Base-by-base conservation (phyloP, 2,113 vertebrate genomes). In the Microtus ochrogaster region DNA sequence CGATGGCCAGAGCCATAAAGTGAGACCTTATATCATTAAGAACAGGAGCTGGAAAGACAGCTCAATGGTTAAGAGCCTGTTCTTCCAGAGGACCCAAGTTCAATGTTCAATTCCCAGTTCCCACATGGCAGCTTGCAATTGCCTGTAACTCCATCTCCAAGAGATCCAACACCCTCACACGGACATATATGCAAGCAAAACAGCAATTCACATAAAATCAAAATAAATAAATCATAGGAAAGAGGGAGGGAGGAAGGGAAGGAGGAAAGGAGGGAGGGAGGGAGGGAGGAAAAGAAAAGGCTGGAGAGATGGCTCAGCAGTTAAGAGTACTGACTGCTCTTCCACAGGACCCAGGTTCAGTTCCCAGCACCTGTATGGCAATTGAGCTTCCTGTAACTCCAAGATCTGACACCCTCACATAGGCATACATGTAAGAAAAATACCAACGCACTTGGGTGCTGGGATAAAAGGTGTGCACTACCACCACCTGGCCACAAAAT, bases 231-330 rank as follows among this genome's bases (percentile, higher is more conserved):
- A 70, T 70, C 68, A 70, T 70, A 6, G 1, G 19, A n/a, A 7
- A 3, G 9, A 19, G 6, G 4, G 5, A 33, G 14, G 5, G 14
- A 36, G 36, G 14, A 2, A 36, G 68, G 33, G 6, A 58, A n/a
- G n/a, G n/a, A n/a, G n/a, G n/a, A n/a, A n/a, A 7, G 7, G 9
- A 19, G 6, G 4, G 5, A 33, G 14, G 5, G 14, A 36, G 36
- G 14, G 6, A 36, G 68, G 33, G 6, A 58, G 55, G 55, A 58
- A 21, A n/a, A n/a, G 16, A 7, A n/a, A 19, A 5, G 16, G 14
- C 16, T 70, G 36, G 68, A n/a, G 36, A 70, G 33, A 16, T 70
- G 36, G 65, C 11, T 66, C 65, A 66, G 65, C 26, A 66, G 33
- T 70, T n/a, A 70, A n/a, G 16, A n/a, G 68, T 36, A 3, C 33